Evolutionary conservation across 1,140 invertebrate genomes (phyloP), one percentile per base, ranked within the genome.

Genomic region (Formica exsecta): DNA sequence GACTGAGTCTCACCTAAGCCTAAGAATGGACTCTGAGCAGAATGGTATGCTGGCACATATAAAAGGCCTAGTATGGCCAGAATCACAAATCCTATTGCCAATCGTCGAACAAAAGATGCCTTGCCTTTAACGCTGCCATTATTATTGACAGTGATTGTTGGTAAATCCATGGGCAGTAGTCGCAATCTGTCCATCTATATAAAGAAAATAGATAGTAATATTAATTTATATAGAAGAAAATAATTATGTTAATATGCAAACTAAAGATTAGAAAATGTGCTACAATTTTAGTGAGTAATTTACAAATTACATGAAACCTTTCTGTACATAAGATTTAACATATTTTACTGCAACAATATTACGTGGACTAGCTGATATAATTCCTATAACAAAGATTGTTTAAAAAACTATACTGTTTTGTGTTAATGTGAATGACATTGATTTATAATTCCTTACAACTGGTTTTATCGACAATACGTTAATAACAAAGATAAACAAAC

Each of bases 31-130:
- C 91, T 92, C 85, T 95, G 94, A 51, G 92, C 94, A 66, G 93
- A 95, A 88, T 95, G 94, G 80, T 95, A 95, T 22, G 94, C 94
- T 86, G 94, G 94, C 54, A 95, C 93, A 87, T 95, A 95, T 5
- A 95, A 89, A 62, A 95, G 81, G 77, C 92, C 94, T 54, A 95
- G 75, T 44, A 90, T 91, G 84, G 92, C 91, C 51, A 95, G 77
- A 57, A 94, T 89, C 59, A 94, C 90, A 89, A 94, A 95, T 90
- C 93, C 92, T 84, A 95, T 68, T 68, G 89, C 90, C 57, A 95
- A 87, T 83, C 94, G 91, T 71, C 91, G 92, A 29, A 94, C 68
- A 89, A 95, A 95, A 29, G 93, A 93, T 88, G 92, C 88, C 74
- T 92, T 94, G 79, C 92, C 90, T 89, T 93, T 94, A 32, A 65